These are phyloP conservation scores for Arge pagana DNA, from an alignment of 2,888 invertebrate genomes.

Conservation along the genomic window DNA sequence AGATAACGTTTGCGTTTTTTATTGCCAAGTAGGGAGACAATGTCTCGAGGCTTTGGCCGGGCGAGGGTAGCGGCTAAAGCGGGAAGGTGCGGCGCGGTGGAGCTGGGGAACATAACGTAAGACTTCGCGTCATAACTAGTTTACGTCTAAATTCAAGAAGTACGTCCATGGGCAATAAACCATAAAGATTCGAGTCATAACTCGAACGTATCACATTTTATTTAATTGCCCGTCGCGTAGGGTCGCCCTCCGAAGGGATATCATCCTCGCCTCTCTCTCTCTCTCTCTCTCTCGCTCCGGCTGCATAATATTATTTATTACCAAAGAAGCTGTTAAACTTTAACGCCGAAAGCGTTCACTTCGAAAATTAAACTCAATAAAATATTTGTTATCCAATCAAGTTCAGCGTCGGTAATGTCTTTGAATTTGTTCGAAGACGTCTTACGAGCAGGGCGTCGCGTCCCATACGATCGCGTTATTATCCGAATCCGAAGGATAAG, in stretches of 20 bases:
- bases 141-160: too few species aligned
- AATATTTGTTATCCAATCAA: slow-evolving; percentile 56
- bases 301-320: slow-evolving; percentile 59
- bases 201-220: slow-evolving; percentile 57
- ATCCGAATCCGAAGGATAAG: slow-evolving; percentile 31
- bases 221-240: slow-evolving; percentile 53
- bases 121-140: too few species aligned
- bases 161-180: slow-evolving; percentile 41
- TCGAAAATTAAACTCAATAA: slow-evolving; percentile 57
- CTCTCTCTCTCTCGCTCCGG: slow-evolving; percentile 32
- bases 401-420: slow-evolving; percentile 32
- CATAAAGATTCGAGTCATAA: slow-evolving; percentile 58
- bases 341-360: slow-evolving; percentile 39
- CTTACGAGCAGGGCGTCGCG: slow-evolving; percentile 7
- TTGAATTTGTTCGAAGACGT: slow-evolving; percentile 39
- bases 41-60: too few species aligned
- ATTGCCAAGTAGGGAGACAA: too few species aligned
- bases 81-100: too few species aligned
- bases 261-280: background rate
- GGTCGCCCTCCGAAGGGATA: slow-evolving; percentile 32
- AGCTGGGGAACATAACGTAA: too few species aligned
- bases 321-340: slow-evolving; percentile 56
- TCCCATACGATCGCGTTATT: background rate
- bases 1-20: too few species aligned
- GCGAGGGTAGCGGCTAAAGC: too few species aligned